These are phyloP conservation scores for Orius insidiosus DNA, from an alignment of 1,140 invertebrate species.

Conservation along the genomic window DNA sequence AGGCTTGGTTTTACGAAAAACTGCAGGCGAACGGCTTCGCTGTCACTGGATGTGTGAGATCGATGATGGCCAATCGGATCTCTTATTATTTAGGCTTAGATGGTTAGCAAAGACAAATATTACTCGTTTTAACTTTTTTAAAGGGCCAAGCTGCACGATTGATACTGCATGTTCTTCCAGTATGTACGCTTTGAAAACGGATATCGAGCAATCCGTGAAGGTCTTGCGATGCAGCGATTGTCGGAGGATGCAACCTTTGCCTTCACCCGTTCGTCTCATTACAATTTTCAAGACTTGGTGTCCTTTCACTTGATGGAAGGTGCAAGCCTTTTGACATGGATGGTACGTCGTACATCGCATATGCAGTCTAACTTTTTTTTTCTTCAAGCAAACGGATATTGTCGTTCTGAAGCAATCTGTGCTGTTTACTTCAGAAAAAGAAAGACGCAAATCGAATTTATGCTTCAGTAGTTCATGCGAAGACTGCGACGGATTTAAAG, in stretches of 20 bases:
- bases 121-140: no score
- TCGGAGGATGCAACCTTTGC: constrained; percentile 65
- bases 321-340: constrained; percentile 81
- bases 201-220: constrained; percentile 51
- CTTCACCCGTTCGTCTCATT: constrained; percentile 70
- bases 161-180: constrained; percentile 87
- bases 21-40: constrained; percentile 36
- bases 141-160: constrained; percentile 60
- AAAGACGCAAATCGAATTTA: constrained; percentile 62
- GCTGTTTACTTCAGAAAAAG: constrained; percentile 66
- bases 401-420: constrained; percentile 54
- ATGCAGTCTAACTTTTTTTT: no score
- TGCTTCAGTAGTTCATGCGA: constrained; percentile 45
- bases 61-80: constrained; percentile 82
- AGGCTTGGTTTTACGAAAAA: constrained; percentile 48
- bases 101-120: no score
- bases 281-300: constrained; percentile 57
- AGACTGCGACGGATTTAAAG: constrained; percentile 75
- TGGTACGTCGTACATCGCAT: constrained; percentile 24
- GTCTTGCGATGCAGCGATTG: constrained; percentile 74
- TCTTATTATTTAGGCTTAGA: constrained; percentile 53
- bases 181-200: constrained; percentile 71
- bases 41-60: constrained; percentile 65
- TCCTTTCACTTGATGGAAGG: constrained; percentile 64
- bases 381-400: constrained; percentile 49